Percentiles rank a stretch among this genome's conserved stretches.
Evolutionary conservation across 2,797 vertebrate species (phyloP).

Genomic region (Amblyraja radiata): DNA sequence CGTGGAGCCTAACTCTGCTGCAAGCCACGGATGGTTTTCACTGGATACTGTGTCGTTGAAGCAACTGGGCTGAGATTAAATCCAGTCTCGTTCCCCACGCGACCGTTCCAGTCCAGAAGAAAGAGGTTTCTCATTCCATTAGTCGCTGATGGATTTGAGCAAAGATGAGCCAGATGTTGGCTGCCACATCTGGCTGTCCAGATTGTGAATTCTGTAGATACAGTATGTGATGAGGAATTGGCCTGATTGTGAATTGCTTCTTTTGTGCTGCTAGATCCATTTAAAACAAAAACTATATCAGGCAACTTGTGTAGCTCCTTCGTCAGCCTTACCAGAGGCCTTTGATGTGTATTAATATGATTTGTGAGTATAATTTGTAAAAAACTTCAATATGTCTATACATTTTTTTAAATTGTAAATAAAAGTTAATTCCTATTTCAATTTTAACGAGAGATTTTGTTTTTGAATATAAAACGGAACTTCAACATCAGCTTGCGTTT

Average conservation of each 20-base stretch:
- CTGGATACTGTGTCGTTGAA: background rate
- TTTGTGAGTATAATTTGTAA: constrained; percentile 20
- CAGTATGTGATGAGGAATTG: background rate
- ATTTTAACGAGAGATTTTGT: background rate
- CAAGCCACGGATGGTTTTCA: background rate
- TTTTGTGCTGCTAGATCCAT: constrained; percentile 12
- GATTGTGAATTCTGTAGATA: background rate
- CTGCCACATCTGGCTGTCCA: too few species aligned
- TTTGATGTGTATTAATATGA: constrained; percentile 12
- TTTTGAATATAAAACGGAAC: background rate
- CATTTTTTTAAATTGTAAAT: constrained; percentile 25
- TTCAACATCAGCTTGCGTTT: background rate
- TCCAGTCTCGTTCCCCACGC: background rate
- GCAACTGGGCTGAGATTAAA: background rate
- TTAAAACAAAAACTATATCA: background rate
- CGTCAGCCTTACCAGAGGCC: background rate
- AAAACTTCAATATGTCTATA: constrained; percentile 26
- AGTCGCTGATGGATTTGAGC: background rate
- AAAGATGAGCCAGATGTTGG: background rate
- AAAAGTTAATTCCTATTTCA: constrained; percentile 31
- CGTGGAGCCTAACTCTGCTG: background rate
- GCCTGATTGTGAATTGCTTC: constrained; percentile 26
- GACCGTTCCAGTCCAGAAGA: background rate
- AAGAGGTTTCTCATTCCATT: background rate
- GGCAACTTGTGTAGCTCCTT: constrained; percentile 5